Base-by-base conservation (phyloP, 2,797 vertebrate species). In the Onychomys torridus region DNA sequence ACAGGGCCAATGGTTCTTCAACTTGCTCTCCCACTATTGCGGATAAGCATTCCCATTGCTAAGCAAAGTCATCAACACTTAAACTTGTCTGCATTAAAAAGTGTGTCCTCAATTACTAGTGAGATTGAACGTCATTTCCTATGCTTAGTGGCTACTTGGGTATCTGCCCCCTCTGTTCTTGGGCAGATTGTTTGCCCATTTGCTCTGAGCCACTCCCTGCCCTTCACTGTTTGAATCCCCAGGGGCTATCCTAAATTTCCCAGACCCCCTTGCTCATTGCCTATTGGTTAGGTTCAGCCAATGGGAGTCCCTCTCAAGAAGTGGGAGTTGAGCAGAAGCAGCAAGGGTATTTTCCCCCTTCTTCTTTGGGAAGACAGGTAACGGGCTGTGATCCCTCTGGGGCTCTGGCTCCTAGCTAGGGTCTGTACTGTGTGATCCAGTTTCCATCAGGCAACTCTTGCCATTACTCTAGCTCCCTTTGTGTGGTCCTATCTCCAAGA, bases 81-180 rank as follows among this genome's bases (percentile, higher is more conserved):
- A 82, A 89, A 59, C 32, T 34, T 81, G 95, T 90, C 21, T 77
- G 25, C 88, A 73, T 96, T 89, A 90, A 78, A 61, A 69, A 77
- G 13, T 16, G 71, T 34, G 96, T 96, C 59, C 7, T 55, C 96
- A 65, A 87, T 93, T 91, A 67, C 71, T 81, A 89, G 95, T 81
- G 37, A 55, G 29, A 5, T 29, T 82, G 61, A 81, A 57, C 6
- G 29, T 25, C 32, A 55, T 89, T 93, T 91, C 46, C n/a, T 90
- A 19, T 57, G 73, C 89, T 89, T 86, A 79, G 90, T 92, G 29
- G 29, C 82, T 81, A 67, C 76, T 94, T 67, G 37, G 49, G 49
- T 93, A 94, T 85, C 37, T 55, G 52, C 59, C 5, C 29, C 0
- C 27, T 94, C 57, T 59, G 25, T 95, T 91, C 23, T 29, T 78